Base-by-base conservation (phyloP, 2,888 invertebrate species). In the Drosophila borborema region DNA sequence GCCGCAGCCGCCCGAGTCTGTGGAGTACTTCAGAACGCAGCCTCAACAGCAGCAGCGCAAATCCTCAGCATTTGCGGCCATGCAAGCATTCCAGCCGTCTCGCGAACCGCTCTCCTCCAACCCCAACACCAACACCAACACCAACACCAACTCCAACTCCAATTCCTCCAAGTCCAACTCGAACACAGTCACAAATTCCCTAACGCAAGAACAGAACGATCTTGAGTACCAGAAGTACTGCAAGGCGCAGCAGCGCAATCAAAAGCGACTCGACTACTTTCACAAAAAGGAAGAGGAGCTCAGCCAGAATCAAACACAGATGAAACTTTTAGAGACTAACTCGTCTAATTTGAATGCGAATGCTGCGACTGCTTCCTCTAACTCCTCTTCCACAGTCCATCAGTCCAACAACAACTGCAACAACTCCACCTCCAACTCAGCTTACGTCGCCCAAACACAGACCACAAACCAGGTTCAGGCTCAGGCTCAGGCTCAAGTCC, bases 31-130 rank as follows among this genome's bases (percentile, higher is more conserved):
- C 38, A 81, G 70, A 0, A 92, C 91, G 34, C 83, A 81, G 9
- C 56, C 63, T 20, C 65, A 79, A 6, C 78, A 81, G 61, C 78
- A 81, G 61, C 79, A 75, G 5, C 79, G 85, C 38, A 90, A 91
- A 38, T 82, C 89, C 16, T 92, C 93, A 5, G 92, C 93, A 67
- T 93, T 93, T 82, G 91, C 92, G 71, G 92, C 91, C 65, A 90
- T 93, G 90, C 91, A 91, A 87, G 91, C 93, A 91, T 93, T 93
- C 91, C 92, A 93, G 87, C 91, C 93, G 34, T 91, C 91, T 53
- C 78, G 88, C 49, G 88, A 91, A 53, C 91, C 91, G 40, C 81
- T 91, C 16, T 73, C 84, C 53, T 77, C 84, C 28, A n/a, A n/a
- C n/a, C n/a, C n/a, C n/a, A 41, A n/a, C 58, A 68, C 58, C 72